A percentile compares a stretch with the other conserved stretches of the same genome.
Conservation (phyloP, 2,113 vertebrate species). For the Forbesichthys papilliferus region DNA sequence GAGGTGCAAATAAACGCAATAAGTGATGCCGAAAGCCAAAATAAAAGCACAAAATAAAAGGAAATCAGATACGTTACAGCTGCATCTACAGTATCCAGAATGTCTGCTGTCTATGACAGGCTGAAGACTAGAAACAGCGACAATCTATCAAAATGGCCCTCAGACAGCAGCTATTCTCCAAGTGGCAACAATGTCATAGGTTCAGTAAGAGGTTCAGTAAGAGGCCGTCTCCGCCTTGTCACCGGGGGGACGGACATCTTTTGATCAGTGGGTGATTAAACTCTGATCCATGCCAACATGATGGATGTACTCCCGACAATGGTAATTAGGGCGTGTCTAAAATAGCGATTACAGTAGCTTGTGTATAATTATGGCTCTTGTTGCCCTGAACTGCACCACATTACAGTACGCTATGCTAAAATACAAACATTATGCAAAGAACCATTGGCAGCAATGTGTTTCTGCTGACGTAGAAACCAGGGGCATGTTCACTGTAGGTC, state of each 20-base stretch:
- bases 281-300: neutral
- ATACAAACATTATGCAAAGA: neutral
- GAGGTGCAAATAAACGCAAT: slow-evolving; percentile 14
- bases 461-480: too few species aligned
- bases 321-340: neutral
- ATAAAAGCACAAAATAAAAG: slow-evolving; percentile 16
- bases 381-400: neutral
- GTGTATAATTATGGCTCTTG: neutral
- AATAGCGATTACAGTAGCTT: neutral
- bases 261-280: neutral
- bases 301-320: neutral
- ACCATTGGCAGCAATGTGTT: neutral
- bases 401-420: neutral
- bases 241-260: neutral
- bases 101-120: too few species aligned
- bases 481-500: neutral
- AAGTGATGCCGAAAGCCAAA: slow-evolving; percentile 13
- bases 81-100: neutral
- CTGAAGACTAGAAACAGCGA: too few species aligned
- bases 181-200: neutral
- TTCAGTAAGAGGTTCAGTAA: neutral
- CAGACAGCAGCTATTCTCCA: neutral
- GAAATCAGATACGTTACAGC: neutral
- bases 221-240: neutral
- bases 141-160: neutral